A percentile compares a stretch with the other conserved stretches of the same genome.
These are phyloP conservation scores for Halcyon leucocephala DNA, from an alignment of 2,797 vertebrate species.

Conservation along the genomic window DNA sequence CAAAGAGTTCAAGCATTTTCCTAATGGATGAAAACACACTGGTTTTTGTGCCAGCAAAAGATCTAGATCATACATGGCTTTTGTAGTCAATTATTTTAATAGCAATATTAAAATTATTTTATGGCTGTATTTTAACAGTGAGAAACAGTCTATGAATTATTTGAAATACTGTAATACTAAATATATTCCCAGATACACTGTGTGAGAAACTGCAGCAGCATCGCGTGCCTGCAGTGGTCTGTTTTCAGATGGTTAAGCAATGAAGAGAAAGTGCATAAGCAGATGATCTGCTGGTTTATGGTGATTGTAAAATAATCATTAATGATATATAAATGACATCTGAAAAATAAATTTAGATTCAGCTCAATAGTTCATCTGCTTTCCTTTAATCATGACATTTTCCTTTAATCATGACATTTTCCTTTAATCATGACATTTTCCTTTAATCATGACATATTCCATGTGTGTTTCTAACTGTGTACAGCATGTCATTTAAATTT, in stretches of 20 bases:
- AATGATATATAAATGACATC: neutral
- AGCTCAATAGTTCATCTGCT: neutral
- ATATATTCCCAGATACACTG: neutral
- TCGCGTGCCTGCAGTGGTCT: neutral
- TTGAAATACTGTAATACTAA: neutral
- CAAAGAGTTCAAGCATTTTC: neutral
- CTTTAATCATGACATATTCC: neutral
- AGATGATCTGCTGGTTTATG: neutral
- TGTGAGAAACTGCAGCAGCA: neutral
- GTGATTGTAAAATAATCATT: neutral
- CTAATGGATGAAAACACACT: neutral
- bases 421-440: neutral
- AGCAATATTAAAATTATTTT: neutral
- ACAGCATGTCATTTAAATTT: neutral
- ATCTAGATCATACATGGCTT: neutral
- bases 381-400: neutral
- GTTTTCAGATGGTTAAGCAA: neutral
- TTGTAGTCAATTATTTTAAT: conserved; percentile 1
- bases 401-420: neutral
- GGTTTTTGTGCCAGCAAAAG: too few species aligned
- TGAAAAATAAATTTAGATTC: conserved; percentile 1
- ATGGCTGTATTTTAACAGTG: neutral
- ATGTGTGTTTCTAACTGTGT: neutral
- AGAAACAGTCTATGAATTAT: neutral
- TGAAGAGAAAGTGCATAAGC: neutral